Evolutionary conservation across 2,113 vertebrate species (phyloP).

Genomic region (Cnemophilus loriae): DNA sequence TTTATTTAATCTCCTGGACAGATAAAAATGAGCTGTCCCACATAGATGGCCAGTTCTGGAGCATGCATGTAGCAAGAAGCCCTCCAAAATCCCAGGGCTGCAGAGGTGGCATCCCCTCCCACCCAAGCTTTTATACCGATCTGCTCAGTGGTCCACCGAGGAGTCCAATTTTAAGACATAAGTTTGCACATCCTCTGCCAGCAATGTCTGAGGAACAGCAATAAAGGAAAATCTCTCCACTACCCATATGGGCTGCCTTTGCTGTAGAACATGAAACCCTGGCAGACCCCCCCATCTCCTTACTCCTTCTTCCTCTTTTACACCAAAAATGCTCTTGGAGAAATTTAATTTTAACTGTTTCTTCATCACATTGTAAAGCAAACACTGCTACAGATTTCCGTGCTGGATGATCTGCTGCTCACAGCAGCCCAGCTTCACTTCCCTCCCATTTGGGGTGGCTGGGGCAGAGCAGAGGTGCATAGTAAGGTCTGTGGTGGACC

Average conservation of each 20-base stretch:
- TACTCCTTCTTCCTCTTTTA: neutral
- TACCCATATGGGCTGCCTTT: neutral
- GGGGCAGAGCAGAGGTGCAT: neutral
- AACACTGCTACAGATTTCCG: neutral
- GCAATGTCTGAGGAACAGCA: neutral
- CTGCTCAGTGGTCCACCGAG: neutral
- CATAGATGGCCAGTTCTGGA: neutral
- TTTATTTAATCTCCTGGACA: neutral
- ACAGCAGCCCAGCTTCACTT: neutral
- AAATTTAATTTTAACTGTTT: constrained; percentile 14
- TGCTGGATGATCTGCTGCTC: neutral
- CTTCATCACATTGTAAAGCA: neutral
- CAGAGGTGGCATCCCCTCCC: neutral
- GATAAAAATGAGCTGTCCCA: neutral
- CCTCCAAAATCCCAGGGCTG: neutral
- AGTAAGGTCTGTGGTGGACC: neutral
- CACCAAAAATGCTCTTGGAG: neutral
- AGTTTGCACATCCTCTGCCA: neutral
- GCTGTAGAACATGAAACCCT: neutral
- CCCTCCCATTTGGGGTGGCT: neutral
- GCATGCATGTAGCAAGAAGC: neutral
- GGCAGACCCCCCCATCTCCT: neutral
- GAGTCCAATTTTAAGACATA: neutral
- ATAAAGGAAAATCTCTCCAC: neutral
- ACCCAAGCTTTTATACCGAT: neutral